Evolutionary conservation across 2,888 invertebrate genomes (phyloP).

Genomic region (Netelia melanura): DNA sequence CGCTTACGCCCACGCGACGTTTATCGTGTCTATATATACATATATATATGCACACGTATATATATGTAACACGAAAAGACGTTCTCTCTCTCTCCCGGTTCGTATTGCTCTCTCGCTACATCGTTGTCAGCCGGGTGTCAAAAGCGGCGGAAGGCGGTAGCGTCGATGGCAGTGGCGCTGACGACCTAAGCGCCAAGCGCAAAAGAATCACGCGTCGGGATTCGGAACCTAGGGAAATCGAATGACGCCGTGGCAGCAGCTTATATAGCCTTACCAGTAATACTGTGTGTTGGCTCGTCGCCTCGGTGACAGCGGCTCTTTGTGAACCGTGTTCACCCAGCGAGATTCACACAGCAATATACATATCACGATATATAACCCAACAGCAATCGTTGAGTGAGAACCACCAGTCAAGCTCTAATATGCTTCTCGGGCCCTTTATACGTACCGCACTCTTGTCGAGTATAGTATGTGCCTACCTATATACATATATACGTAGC

Average conservation of each 20-base stretch:
- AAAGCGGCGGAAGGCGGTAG: slow-evolving; percentile 41
- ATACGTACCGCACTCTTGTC: slow-evolving; percentile 21
- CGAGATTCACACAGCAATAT: slow-evolving; percentile 47
- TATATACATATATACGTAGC: slow-evolving; percentile 34
- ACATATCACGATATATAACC: slow-evolving; percentile 15
- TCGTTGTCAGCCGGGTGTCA: slow-evolving; percentile 70
- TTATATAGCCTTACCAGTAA: slow-evolving; percentile 56
- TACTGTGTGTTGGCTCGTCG: slow-evolving; percentile 70
- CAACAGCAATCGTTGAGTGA: slow-evolving; percentile 35
- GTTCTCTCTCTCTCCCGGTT: slow-evolving; percentile 35
- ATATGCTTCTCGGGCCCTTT: slow-evolving; percentile 31
- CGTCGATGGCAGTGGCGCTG: slow-evolving; percentile 57
- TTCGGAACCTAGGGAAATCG: slow-evolving; percentile 71
- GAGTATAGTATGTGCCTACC: slow-evolving; percentile 9
- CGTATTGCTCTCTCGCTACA: slow-evolving; percentile 48
- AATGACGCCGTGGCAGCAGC: slow-evolving; percentile 82
- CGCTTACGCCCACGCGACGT: slow-evolving; percentile 69
- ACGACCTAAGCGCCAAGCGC: slow-evolving; percentile 60
- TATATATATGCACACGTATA: background rate
- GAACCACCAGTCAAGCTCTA: slow-evolving; percentile 19
- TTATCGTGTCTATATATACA: slow-evolving; percentile 37
- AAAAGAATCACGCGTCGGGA: slow-evolving; percentile 68
- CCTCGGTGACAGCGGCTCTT: slow-evolving; percentile 80
- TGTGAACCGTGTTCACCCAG: slow-evolving; percentile 70
- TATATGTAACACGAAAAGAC: slow-evolving; percentile 20